A percentile compares a stretch with the other conserved stretches of the same genome.
phyloP scores from a whole-genome alignment of 2,797 vertebrate species.

The Poeciliopsis infans region DNA sequence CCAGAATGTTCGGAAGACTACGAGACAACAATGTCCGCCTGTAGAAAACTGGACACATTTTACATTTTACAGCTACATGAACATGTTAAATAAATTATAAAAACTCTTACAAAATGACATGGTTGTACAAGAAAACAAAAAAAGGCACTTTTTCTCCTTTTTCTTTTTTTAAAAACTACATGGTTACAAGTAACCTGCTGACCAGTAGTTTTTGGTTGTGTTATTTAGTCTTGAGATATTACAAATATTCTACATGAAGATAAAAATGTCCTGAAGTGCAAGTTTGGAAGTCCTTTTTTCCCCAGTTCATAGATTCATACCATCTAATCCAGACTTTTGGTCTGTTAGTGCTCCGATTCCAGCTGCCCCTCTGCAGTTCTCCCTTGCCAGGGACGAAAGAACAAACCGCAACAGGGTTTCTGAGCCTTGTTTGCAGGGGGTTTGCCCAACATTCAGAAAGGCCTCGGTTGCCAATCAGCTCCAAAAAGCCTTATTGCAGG shows the following conservation, averaged over 20 bases:
- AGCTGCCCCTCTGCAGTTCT: slow-evolving; percentile 40
- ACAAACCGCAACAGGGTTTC: slow-evolving; percentile 81
- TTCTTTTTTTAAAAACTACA: slow-evolving; percentile 79
- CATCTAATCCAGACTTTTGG: slow-evolving; percentile 34
- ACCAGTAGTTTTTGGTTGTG: slow-evolving; percentile 73
- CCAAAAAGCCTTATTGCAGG: slow-evolving; percentile 78
- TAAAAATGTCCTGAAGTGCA: slow-evolving; percentile 72
- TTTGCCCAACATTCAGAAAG: slow-evolving; percentile 56
- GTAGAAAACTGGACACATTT: slow-evolving; percentile 70
- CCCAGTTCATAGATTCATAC: slow-evolving; percentile 37
- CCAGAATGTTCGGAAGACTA: slow-evolving; percentile 85
- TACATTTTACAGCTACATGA: slow-evolving; percentile 76
- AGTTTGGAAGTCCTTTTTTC: slow-evolving; percentile 57
- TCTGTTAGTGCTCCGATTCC: slow-evolving; percentile 26
- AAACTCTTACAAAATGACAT: slow-evolving; percentile 84
- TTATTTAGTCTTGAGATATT: slow-evolving; percentile 41
- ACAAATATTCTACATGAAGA: slow-evolving; percentile 51
- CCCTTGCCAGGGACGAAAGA: slow-evolving; percentile 61
- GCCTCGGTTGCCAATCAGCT: slow-evolving; percentile 61
- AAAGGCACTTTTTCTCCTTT: slow-evolving; percentile 88
- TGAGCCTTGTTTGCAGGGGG: slow-evolving; percentile 78
- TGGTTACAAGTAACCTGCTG: slow-evolving; percentile 74
- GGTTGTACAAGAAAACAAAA: slow-evolving; percentile 85
- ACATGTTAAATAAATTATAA: slow-evolving; percentile 83
- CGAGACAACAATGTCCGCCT: slow-evolving; percentile 68